Conservation (phyloP, 2,888 invertebrate genomes). For the Bursaphelenchus okinawaensis region DNA sequence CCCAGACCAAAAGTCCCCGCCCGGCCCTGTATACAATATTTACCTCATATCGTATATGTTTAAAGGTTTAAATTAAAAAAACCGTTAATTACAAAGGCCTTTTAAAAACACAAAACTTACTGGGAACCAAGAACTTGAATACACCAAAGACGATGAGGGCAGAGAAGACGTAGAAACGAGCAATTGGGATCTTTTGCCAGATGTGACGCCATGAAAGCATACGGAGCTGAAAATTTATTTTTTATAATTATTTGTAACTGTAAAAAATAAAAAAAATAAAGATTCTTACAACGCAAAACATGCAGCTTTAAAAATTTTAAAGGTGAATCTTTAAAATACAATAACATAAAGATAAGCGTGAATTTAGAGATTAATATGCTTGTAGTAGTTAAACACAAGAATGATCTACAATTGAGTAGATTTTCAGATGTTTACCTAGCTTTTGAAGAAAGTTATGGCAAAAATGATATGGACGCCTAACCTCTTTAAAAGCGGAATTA, state of each 20-base stretch:
- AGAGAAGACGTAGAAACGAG: slow-evolving; percentile 53
- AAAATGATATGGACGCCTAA: slow-evolving; percentile 8
- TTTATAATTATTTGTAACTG: not conserved
- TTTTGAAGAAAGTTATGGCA: slow-evolving; percentile 4
- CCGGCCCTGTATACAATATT: too few relatives aligned
- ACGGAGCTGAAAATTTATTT: slow-evolving; percentile 38
- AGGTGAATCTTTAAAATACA: not conserved
- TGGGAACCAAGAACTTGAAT: slow-evolving; percentile 51
- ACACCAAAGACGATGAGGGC: slow-evolving; percentile 51
- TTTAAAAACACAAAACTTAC: slow-evolving; percentile 26
- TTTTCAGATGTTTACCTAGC: too few relatives aligned
- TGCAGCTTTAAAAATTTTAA: too few relatives aligned
- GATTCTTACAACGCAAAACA: slow-evolving; percentile 4
- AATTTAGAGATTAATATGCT: too few relatives aligned
- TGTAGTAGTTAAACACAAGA: too few relatives aligned
- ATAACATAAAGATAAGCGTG: not conserved
- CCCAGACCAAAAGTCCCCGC: too few relatives aligned
- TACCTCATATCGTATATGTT: too few relatives aligned
- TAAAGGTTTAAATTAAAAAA: too few relatives aligned
- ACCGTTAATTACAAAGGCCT: not conserved
- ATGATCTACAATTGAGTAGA: too few relatives aligned
- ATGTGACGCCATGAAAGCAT: slow-evolving; percentile 53
- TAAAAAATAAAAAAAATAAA: too few relatives aligned
- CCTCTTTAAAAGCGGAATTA: too few relatives aligned
- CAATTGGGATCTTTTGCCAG: slow-evolving; percentile 51